Evolutionary conservation across 2,797 vertebrate genomes (phyloP), one percentile per base, ranked within the genome.

Genomic region (Anguilla marmorata): DNA sequence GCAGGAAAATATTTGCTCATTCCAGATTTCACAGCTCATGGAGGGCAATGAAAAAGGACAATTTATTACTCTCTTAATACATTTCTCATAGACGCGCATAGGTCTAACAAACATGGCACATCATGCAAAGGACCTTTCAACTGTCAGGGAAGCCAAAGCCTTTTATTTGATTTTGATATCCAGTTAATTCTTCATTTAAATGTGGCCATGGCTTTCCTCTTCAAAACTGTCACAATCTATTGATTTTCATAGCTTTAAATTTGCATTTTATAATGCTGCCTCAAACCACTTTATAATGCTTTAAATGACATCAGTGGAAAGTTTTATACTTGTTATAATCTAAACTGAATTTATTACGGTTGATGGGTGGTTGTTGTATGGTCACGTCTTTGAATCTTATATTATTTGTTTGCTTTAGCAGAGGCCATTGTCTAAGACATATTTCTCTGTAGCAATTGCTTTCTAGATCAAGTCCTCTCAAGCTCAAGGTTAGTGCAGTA

Each of bases 1-100:
- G 74, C 37, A 76, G 41, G 74, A 86, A 86, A 87, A 87, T 72
- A 58, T 74, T 79, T 5, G 48, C 66, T 86, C 41, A 72, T 85
- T 56, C 60, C 41, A 85, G 76, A 54, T 83, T 48, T 37, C 63
- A 37, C 60, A 74, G 48, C 82, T 60, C 48, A 50, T 8, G 56
- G 56, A 86, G 84, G 69, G 58, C 50, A 56, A 60, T 48, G 69
- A 45, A 37, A 30, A 8, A 69, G 33, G 63, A 56, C 69, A 24
- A 54, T 79, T 56, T 85, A 76, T 85, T 85, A 41, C 58, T 9
- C 50, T 56, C 41, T 86, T n/a, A 48, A 21, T 88, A 86, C 41
- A 82, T 82, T 82, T 24, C 45, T 82, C 79, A 41, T 8, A 21
- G 33, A 21, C 1, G 52, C 48, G 27, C 60, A 9, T 63, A 33